These are phyloP conservation scores for Penaeus monodon DNA, from an alignment of 2,888 invertebrate species.

Conservation along the genomic window DNA sequence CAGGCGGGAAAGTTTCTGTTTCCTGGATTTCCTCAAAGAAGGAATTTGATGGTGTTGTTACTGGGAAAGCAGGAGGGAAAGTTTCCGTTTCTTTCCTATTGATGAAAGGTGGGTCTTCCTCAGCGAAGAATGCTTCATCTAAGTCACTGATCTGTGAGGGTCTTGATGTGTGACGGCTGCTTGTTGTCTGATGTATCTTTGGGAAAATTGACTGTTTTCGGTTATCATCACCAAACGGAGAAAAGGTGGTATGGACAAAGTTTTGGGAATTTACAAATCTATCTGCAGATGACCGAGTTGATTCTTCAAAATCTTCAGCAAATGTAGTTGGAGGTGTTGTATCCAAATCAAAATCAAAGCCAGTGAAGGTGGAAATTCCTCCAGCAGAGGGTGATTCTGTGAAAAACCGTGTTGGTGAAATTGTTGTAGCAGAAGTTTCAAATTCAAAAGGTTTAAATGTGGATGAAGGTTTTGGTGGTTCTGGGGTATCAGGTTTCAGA, in stretches of 20 bases:
- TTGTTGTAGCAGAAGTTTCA: slow-evolving; percentile 36
- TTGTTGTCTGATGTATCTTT: too few relatives aligned
- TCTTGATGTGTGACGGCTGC: too few relatives aligned
- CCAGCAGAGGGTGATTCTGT: not conserved
- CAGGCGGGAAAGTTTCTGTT: too few relatives aligned
- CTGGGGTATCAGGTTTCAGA: not conserved
- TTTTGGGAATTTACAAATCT: too few relatives aligned
- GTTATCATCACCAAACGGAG: too few relatives aligned
- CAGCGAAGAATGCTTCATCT: slow-evolving; percentile 38
- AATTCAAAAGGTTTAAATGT: slow-evolving; percentile 6
- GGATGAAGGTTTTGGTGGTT: slow-evolving; percentile 18
- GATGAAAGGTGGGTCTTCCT: not conserved
- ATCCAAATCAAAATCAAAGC: not conserved
- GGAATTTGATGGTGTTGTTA: too few relatives aligned
- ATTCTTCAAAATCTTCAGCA: slow-evolving; percentile 10
- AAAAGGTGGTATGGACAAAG: too few relatives aligned
- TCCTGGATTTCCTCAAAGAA: too few relatives aligned
- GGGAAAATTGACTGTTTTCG: too few relatives aligned
- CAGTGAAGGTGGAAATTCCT: not conserved
- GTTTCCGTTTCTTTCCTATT: too few relatives aligned
- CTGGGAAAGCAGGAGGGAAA: too few relatives aligned
- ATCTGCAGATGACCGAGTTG: not conserved
- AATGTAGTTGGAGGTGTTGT: slow-evolving; percentile 1
- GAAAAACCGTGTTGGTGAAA: slow-evolving; percentile 22
- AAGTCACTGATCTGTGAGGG: not conserved